Evolutionary conservation across 1,140 invertebrate species (phyloP).

Genomic region (Drosophila repletoides): DNA sequence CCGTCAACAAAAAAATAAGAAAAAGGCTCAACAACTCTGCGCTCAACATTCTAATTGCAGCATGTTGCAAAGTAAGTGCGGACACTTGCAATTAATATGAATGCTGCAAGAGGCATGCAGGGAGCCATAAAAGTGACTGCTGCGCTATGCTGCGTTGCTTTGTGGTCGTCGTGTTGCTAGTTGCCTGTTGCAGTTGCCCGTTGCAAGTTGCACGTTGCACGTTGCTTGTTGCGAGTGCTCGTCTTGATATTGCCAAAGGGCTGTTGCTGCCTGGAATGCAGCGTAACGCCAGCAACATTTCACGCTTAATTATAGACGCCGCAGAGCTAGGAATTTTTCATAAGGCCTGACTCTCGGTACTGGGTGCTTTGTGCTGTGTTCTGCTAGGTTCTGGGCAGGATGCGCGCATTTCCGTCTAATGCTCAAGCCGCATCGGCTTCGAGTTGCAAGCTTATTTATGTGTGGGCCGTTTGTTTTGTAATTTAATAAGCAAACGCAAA

Average conservation of each 20-base stretch:
- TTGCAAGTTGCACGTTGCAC: slow-evolving; percentile 22
- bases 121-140: slow-evolving; percentile 57
- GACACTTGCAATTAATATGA: slow-evolving; percentile 82
- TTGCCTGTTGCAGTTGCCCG: slow-evolving; percentile 7
- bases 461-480: slow-evolving; percentile 78
- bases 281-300: slow-evolving; percentile 81
- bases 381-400: slow-evolving; percentile 9
- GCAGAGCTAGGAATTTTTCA: slow-evolving; percentile 76
- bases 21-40: not conserved
- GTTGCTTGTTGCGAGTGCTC: not conserved
- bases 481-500: slow-evolving; percentile 70
- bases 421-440: slow-evolving; percentile 19
- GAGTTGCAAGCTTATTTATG: slow-evolving; percentile 66
- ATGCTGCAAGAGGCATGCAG: slow-evolving; percentile 32
- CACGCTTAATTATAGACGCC: slow-evolving; percentile 82
- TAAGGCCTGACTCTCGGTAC: slow-evolving; percentile 23
- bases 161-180: slow-evolving; percentile 33
- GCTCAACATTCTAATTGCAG: slow-evolving; percentile 76
- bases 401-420: slow-evolving; percentile 70
- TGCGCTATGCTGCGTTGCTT: slow-evolving; percentile 22
- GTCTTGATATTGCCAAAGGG: slow-evolving; percentile 59
- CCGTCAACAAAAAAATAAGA: slow-evolving; percentile 58
- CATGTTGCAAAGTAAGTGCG: slow-evolving; percentile 80
- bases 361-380: not conserved
- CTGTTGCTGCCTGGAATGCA: slow-evolving; percentile 63